Evolutionary conservation across 1,140 invertebrate species (phyloP).

Genomic region (Atta cephalotes): DNA sequence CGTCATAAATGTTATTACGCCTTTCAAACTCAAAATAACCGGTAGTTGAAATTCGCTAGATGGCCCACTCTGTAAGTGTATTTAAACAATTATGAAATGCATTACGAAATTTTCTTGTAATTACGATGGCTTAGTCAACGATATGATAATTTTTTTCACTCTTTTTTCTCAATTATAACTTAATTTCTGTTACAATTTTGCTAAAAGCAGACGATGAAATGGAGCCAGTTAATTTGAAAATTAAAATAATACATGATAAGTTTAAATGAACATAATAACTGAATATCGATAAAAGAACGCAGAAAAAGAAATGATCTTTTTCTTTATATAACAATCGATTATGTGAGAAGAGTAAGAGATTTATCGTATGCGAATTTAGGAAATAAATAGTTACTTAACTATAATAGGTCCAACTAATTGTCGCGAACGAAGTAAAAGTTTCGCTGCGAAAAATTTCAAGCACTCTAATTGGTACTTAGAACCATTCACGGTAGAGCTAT

Average conservation of each 20-base stretch:
- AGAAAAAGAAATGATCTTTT: neutral
- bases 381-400: constrained; percentile 45
- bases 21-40: too few species aligned
- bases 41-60: too few species aligned
- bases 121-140: neutral
- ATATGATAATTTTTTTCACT: neutral
- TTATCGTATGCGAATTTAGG: constrained; percentile 12
- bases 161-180: neutral
- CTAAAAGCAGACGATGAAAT: neutral
- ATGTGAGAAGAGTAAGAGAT: constrained; percentile 12
- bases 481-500: constrained; percentile 32
- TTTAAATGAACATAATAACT: neutral
- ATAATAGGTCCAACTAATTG: constrained; percentile 5
- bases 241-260: neutral
- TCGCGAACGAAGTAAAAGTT: neutral
- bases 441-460: constrained; percentile 5
- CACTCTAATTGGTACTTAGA: neutral
- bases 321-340: constrained; percentile 12
- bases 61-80: too few species aligned
- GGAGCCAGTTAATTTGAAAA: neutral
- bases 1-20: too few species aligned
- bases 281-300: neutral
- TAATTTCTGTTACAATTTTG: neutral
- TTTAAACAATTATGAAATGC: neutral
- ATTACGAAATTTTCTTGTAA: neutral